Percentiles rank a stretch among this genome's conserved stretches.
Conservation (phyloP, 2,113 vertebrate genomes). For the Calidris pugnax region DNA sequence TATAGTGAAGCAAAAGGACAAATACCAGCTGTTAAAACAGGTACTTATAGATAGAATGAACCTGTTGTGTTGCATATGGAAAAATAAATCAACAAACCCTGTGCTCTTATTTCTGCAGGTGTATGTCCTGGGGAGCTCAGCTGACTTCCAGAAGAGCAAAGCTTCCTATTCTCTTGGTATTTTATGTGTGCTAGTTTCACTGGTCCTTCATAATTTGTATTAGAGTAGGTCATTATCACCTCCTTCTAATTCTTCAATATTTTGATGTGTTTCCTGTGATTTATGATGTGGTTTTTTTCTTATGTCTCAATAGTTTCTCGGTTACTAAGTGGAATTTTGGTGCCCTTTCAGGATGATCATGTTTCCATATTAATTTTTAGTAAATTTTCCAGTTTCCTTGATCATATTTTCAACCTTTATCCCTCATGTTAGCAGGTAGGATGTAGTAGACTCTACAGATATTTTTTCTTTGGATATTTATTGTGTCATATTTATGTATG, state of each 20-base stretch:
- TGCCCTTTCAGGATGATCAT: not conserved
- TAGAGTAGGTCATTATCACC: not conserved
- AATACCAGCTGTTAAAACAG: not conserved
- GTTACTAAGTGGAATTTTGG: not conserved
- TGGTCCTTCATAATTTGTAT: not conserved
- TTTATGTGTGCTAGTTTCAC: slow-evolving; percentile 14
- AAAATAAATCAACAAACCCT: not conserved
- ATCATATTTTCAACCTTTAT: not conserved
- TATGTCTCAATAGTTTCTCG: not conserved
- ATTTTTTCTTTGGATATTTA: not conserved
- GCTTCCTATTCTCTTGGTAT: not conserved
- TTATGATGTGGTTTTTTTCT: not conserved
- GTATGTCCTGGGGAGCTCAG: not conserved
- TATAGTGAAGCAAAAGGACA: not conserved
- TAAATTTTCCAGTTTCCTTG: not conserved
- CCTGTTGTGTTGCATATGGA: not conserved
- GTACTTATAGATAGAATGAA: not conserved
- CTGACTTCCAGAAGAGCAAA: not conserved
- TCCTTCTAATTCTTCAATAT: not conserved
- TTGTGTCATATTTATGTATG: not conserved
- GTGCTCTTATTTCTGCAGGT: not conserved
- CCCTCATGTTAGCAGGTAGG: not conserved
- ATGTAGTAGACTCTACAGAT: not conserved
- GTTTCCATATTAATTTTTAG: not conserved
- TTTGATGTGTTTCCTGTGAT: not conserved